Evolutionary conservation across 1,140 invertebrate genomes (phyloP).

Genomic region (Grapholita molesta): DNA sequence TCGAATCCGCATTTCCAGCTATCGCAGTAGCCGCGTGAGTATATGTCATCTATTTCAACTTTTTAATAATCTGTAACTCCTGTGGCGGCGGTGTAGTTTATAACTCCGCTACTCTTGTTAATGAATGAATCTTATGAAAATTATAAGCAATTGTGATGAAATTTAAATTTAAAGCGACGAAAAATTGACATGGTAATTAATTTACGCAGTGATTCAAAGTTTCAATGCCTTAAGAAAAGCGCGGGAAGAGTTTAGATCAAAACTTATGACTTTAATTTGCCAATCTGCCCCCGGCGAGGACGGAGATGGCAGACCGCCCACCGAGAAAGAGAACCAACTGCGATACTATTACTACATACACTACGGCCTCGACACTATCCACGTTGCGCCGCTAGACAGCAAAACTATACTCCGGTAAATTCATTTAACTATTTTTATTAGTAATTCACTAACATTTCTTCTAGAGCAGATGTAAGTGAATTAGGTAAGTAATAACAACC

Average conservation of each 20-base stretch:
- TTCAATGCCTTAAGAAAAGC: constrained; percentile 85
- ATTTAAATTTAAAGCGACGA: too few relatives aligned
- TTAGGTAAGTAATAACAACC: too few relatives aligned
- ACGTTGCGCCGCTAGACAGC: constrained; percentile 88
- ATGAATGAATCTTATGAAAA: too few relatives aligned
- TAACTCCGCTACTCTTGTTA: too few relatives aligned
- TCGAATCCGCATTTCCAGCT: too few relatives aligned
- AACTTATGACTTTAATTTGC: constrained; percentile 86
- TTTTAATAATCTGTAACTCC: background rate
- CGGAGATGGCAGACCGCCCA: constrained; percentile 72
- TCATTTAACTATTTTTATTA: too few relatives aligned
- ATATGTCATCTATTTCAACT: background rate
- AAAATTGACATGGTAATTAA: background rate
- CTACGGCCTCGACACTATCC: constrained; percentile 91
- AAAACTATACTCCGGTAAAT: constrained; percentile 79
- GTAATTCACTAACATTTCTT: too few relatives aligned
- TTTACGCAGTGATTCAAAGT: constrained; percentile 73
- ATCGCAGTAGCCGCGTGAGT: too few relatives aligned
- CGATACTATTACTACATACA: constrained; percentile 94
- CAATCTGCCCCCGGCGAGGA: constrained; percentile 68
- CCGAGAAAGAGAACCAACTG: constrained; percentile 83
- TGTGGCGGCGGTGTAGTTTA: too few relatives aligned
- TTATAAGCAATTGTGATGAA: too few relatives aligned
- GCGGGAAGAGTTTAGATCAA: constrained; percentile 89
- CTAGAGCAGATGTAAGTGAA: too few relatives aligned